Evolutionary conservation across 64 coral and sea anemone genomes (phyloP), one percentile per base, ranked within the genome.

Genomic region (Pocillopora verrucosa): DNA sequence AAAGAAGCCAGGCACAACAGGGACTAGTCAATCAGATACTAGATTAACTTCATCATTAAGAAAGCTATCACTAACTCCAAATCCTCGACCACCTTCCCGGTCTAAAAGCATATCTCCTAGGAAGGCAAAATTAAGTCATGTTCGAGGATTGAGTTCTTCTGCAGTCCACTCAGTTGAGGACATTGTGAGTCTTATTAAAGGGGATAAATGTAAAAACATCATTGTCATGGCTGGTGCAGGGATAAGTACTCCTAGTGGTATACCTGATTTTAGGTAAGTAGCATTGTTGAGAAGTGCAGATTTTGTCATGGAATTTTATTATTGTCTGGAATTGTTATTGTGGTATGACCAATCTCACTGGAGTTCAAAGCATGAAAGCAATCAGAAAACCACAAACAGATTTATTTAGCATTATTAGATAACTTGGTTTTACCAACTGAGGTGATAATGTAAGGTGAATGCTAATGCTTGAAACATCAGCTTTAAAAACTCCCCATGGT

Each of bases 221-320:
- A 93, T 96, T 77, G 91, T 96, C 10, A 96, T 96, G 94, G 94
- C 94, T 35, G 94, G 94, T 30, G 94, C 94, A 68, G 94, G 94
- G 1, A 96, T 96, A 9, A 96, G 94, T 17, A 93, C 91, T 22
- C 94, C 94, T 12, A 96, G 94, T 82, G 94, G 94, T 9, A 96
- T 96, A 37, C 94, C 94, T 81, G 94, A 96, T 69, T 96, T 96
- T 58, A 93, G 94, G 94, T 96, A 84, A 69, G 11, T 79, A 24
- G 10, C 4, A 56, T 83, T 4, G 41, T 51, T 51, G 0, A 4
- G 41, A 51, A 51, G 3, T 51, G 41, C 7, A 51, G 41, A 51
- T 51, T 51, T 51, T 51, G 41, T 51, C 41, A 51, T 51, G 41
- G 41, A 51, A 7, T 51, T 51, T 51, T 3, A 51, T 3, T 51